Conservation (phyloP, 2,797 vertebrate species). For the Bufotes viridis region DNA sequence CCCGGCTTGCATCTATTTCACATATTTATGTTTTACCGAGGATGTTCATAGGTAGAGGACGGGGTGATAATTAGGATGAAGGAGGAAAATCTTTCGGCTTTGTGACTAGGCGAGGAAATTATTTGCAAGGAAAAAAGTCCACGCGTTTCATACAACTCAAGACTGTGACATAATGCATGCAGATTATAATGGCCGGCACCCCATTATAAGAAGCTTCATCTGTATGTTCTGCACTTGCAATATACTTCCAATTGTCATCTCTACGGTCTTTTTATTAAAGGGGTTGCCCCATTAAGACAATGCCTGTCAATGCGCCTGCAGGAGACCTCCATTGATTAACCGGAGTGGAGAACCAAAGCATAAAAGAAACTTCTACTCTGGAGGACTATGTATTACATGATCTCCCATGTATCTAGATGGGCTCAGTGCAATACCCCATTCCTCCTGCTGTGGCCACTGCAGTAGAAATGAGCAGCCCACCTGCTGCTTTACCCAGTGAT, state of each 20-base stretch:
- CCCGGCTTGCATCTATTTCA: neutral
- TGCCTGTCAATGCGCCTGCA: too few species aligned
- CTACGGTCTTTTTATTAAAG: too few species aligned
- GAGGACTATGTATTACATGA: too few species aligned
- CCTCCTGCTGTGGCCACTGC: too few species aligned
- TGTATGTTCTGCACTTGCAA: neutral
- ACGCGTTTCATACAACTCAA: neutral
- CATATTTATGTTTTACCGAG: conserved; percentile 1
- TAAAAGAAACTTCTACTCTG: too few species aligned
- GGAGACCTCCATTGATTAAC: too few species aligned
- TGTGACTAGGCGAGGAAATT: neutral
- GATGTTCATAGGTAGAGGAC: neutral
- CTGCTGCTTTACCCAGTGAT: too few species aligned
- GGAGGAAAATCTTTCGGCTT: neutral
- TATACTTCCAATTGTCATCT: neutral
- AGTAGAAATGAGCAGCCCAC: too few species aligned
- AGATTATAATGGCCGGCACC: neutral
- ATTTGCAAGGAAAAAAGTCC: neutral
- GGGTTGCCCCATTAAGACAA: too few species aligned
- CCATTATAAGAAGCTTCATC: neutral
- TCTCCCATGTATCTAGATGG: too few species aligned
- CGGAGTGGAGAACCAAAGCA: too few species aligned
- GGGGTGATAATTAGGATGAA: neutral
- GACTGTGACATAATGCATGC: neutral
- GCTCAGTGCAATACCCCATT: too few species aligned